Evolutionary conservation across 2,797 vertebrate species (phyloP), one percentile per base, ranked within the genome.

Genomic region (Melanotaenia boesemani): DNA sequence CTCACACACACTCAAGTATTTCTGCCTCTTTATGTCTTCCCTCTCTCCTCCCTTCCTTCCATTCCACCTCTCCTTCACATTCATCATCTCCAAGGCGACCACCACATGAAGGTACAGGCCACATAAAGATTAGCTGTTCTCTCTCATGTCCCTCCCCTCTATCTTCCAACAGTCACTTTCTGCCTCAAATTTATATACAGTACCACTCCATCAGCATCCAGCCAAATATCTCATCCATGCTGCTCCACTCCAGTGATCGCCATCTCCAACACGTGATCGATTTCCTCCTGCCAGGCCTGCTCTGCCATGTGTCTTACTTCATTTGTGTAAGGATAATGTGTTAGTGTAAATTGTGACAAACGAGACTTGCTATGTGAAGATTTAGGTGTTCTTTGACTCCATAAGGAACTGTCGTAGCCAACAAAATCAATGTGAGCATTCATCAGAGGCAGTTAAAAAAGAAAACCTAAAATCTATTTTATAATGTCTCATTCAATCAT

Each of bases 71-170:
- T 83, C 52, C 52, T 24, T 81, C 79, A 74, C 86, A 89, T 89
- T 79, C 81, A 80, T 88, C 83, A 89, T 89, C 82, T 85, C 85
- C 82, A 86, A 83, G 86, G 84, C 76, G 70, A 89, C 88, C 74
- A 61, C 48, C 56, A 41, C 1, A 30, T 65, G 76, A 85, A 83
- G 36, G 56, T 67, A 46, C 76, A 81, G 74, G 37, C 79, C 76
- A 82, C 77, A 77, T 75, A 84, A 86, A 87, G 82, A 88, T 87
- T 68, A 82, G 78, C 83, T 58, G 65, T 73, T 79, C 75, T 70
- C 69, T 77, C 67, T 77, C 55, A 20, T 64, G 54, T 76, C 72
- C 57, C 69, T 36, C 64, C 70, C 41, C 57, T 54, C 56, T 32
- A 22, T 57, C 71, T 57, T 57, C 65, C 46, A 64, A 4, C 66